Base-by-base conservation (phyloP, 2,113 vertebrate species). In the Scomber japonicus region DNA sequence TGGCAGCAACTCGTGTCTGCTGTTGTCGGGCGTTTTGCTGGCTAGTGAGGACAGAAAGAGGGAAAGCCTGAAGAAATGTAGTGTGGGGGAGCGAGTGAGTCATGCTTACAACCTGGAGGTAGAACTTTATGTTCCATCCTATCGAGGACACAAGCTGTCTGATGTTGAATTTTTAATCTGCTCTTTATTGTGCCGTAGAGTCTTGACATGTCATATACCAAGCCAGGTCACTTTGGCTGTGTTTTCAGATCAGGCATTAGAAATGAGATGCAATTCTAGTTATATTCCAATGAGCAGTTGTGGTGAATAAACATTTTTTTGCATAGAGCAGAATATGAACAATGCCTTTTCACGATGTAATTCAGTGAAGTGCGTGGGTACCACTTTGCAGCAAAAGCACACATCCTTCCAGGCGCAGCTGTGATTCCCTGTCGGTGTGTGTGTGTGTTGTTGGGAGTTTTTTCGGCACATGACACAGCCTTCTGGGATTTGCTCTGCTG, bases 71-170 rank as follows among this genome's bases (percentile, higher is more conserved):
- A 61, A 68, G 71, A 84, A 70, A 17, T 45, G 11, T 3, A 24
- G 17, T 30, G 60, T 71, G 65, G 31, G 65, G 31, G 45, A 61
- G 69, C 59, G 66, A 13, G 84, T 82, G 84, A 77, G 69, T 85
- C 85, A 75, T 75, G 19, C 62, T 80, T 35, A 59, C 69, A 81
- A 71, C 50, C 76, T 30, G 62, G 69, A 90, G 71, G 66, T 19
- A 78, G 91, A 89, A 90, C 86, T 90, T 88, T 59, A 75, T 89
- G 90, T 92, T 90, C 88, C 85, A 72, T 79, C 60, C 17, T 62
- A 71, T 82, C 6, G 53, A 89, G 84, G 83, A 88, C 77, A 70
- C 81, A 62, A 67, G 75, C 82, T 73, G 84, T 71, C 44, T 75
- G 80, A 86, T 79, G 72, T n/a, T 91, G 64, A 87, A 89, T 89